Conservation (phyloP, 2,888 invertebrate genomes). For the Zhengitettix transpicula region DNA sequence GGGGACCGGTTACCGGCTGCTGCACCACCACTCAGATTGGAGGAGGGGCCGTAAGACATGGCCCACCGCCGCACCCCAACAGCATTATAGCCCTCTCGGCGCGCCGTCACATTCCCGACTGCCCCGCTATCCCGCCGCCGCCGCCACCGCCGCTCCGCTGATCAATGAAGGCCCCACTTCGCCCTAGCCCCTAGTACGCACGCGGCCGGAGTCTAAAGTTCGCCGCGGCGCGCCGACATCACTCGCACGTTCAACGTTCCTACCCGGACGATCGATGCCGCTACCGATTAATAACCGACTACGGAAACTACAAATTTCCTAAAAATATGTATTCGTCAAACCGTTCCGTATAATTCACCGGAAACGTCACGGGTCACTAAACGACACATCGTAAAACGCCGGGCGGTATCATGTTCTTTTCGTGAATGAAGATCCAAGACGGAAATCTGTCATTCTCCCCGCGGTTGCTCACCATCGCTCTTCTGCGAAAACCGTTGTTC, state of each 20-base stretch:
- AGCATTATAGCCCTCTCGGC: conserved; percentile 13
- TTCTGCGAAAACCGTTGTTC: no score
- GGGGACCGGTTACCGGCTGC: conserved; percentile 43
- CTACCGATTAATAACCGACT: background rate
- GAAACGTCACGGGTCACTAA: no score
- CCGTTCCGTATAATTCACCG: no score
- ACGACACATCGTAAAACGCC: no score
- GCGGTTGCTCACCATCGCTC: no score
- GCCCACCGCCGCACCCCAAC: no score
- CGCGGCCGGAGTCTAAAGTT: conserved; percentile 2
- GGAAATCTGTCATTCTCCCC: no score
- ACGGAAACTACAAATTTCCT: no score
- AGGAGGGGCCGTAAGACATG: conserved; percentile 1
- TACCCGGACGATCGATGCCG: background rate
- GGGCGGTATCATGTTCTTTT: no score
- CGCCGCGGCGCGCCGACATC: conserved; percentile 4
- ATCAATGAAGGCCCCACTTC: background rate
- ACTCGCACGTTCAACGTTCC: background rate
- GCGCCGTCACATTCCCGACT: conserved; percentile 11
- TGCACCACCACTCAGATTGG: conserved; percentile 9
- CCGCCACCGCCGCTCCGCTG: background rate
- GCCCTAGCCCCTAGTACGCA: conserved; percentile 2
- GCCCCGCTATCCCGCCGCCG: conserved; percentile 2
- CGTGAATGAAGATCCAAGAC: no score
- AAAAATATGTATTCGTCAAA: no score